A percentile compares a stretch with the other conserved stretches of the same genome.
These are phyloP conservation scores for Percopsis transmontana DNA, from an alignment of 2,113 vertebrate species.

Conservation along the genomic window DNA sequence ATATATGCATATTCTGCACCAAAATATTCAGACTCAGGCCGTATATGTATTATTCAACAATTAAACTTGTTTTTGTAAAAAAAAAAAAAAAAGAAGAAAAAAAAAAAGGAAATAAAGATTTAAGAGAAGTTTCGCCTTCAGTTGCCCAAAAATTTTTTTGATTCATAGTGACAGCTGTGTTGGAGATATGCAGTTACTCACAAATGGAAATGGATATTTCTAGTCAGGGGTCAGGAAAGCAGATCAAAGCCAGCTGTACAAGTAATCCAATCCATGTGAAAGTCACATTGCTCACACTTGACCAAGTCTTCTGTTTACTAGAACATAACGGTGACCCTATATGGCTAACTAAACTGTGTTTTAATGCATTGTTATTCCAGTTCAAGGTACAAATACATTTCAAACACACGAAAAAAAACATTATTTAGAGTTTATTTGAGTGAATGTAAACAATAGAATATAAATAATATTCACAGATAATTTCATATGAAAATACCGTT, in stretches of 20 bases:
- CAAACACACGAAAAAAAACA: conserved; percentile 11
- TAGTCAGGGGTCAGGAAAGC: conserved; percentile 1
- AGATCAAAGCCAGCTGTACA: conserved; percentile 18
- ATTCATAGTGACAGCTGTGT: conserved; percentile 3
- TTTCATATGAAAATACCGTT: conserved; percentile 71
- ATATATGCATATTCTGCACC: conserved; percentile 60
- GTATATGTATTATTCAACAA: conserved; percentile 60
- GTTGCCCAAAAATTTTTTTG: background rate
- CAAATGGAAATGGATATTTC: conserved; percentile 17
- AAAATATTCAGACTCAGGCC: conserved; percentile 66
- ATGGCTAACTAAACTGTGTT: conserved; percentile 1
- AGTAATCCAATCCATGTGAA: conserved; percentile 15
- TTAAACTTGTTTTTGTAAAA: conserved; percentile 70
- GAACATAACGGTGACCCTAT: conserved; percentile 2
- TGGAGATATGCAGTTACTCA: conserved; percentile 10
- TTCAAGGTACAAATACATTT: background rate
- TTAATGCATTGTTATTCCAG: conserved; percentile 4
- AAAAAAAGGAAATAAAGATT: conserved; percentile 66
- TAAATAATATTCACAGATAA: conserved; percentile 75
- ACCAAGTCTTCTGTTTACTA: conserved; percentile 24
- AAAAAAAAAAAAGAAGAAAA: conserved; percentile 57
- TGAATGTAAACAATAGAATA: conserved; percentile 69
- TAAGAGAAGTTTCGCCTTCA: conserved; percentile 36
- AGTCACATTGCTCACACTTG: conserved; percentile 40
- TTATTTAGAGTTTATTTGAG: conserved; percentile 65